Conservation (phyloP, 2,797 vertebrate genomes). For the Cephalopachus bancanus region DNA sequence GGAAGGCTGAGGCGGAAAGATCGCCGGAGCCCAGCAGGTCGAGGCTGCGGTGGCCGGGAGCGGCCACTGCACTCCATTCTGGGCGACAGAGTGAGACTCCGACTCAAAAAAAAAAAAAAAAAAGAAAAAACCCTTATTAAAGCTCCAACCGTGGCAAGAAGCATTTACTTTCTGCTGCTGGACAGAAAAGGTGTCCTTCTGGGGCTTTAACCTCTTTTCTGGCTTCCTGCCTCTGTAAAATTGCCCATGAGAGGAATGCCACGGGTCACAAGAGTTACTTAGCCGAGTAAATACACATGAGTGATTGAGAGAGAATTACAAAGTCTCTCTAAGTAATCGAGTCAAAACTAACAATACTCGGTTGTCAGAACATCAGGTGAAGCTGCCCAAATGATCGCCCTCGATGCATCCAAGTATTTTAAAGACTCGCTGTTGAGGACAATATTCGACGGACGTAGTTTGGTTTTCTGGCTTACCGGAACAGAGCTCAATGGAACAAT, state of each 20-base stretch:
- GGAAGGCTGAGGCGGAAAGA: too few relatives aligned
- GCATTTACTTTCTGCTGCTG: background rate
- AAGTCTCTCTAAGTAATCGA: conserved; percentile 61
- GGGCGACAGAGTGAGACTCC: too few relatives aligned
- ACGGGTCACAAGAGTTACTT: conserved; percentile 65
- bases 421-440: background rate
- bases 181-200: conserved; percentile 33
- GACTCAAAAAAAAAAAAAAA: too few relatives aligned
- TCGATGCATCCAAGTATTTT: background rate
- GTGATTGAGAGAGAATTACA: conserved; percentile 45
- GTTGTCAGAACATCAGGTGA: conserved; percentile 58
- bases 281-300: conserved; percentile 70
- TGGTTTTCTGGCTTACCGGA: conserved; percentile 12
- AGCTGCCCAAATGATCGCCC: background rate
- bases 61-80: too few relatives aligned
- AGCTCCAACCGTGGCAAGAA: background rate
- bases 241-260: conserved; percentile 34
- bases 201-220: background rate
- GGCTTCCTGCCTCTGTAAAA: conserved; percentile 64
- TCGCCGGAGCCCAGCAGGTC: too few relatives aligned
- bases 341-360: conserved; percentile 57
- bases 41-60: too few relatives aligned
- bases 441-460: background rate
- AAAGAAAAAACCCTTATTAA: background rate
- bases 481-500: background rate